A percentile compares a stretch with the other conserved stretches of the same genome.
Conservation (phyloP, 2,888 invertebrate species). For the Mythimna lalbum region DNA sequence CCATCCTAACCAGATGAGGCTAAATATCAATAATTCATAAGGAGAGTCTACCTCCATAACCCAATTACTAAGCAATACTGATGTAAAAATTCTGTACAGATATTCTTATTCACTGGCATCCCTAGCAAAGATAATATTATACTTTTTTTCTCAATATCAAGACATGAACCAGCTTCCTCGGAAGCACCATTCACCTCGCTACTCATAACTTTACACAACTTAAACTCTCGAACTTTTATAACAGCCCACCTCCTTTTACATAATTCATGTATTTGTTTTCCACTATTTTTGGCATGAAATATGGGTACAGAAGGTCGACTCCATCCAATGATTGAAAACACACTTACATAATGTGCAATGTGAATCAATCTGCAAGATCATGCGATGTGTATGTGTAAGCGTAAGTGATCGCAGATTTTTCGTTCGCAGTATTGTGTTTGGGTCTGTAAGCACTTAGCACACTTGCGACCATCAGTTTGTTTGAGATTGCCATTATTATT, state of each 20-base stretch:
- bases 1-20: no score
- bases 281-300: conserved; percentile 3
- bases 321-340: no score
- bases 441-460: no score
- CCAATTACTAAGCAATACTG: neutral
- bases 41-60: neutral
- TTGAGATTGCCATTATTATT: no score
- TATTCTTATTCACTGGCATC: neutral
- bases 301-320: neutral
- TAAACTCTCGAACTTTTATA: conserved; percentile 36
- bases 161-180: conserved; percentile 10
- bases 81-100: neutral
- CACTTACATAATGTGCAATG: no score
- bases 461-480: no score
- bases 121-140: conserved; percentile 1
- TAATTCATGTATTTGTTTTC: conserved; percentile 52
- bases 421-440: no score
- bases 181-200: conserved; percentile 16
- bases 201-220: conserved; percentile 33
- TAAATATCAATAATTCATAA: no score
- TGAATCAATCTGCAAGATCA: no score
- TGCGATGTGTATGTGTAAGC: no score
- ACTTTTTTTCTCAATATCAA: conserved; percentile 19
- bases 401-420: no score
- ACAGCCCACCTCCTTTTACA: conserved; percentile 26